Conservation (phyloP, 1,140 invertebrate genomes). For the Papilio polyxenes region DNA sequence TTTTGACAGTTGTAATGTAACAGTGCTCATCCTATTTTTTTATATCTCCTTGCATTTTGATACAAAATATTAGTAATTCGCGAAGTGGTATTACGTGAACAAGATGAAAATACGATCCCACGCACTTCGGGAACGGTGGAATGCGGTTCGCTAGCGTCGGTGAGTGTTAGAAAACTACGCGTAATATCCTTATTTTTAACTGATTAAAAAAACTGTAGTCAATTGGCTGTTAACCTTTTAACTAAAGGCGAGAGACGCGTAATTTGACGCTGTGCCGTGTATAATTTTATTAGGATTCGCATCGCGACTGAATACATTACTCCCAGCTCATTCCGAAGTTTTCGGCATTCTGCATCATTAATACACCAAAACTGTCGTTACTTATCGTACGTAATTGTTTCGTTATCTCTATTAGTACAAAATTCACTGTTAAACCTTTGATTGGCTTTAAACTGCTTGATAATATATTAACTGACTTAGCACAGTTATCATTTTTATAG, state of each 20-base stretch:
- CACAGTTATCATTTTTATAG: conserved; percentile 56
- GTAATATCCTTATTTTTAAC: conserved; percentile 78
- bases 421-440: conserved; percentile 75
- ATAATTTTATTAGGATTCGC: conserved; percentile 78
- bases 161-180: conserved; percentile 62
- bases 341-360: conserved; percentile 58
- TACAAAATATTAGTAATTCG: conserved; percentile 80
- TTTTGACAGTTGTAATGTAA: conserved; percentile 78
- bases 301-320: conserved; percentile 69
- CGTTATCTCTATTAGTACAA: conserved; percentile 75
- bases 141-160: conserved; percentile 76
- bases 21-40: conserved; percentile 79
- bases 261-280: conserved; percentile 79
- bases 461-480: conserved; percentile 65
- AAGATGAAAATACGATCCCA: conserved; percentile 79
- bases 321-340: conserved; percentile 54
- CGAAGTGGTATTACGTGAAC: conserved; percentile 79
- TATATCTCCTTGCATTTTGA: conserved; percentile 78
- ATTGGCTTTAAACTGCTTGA: conserved; percentile 73
- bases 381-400: conserved; percentile 71
- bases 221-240: conserved; percentile 81
- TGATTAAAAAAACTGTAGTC: conserved; percentile 80
- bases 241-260: conserved; percentile 79
- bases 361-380: conserved; percentile 60
- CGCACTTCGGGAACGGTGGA: conserved; percentile 77